phyloP scores from a whole-genome alignment of 1,140 invertebrate species.

The Drosophila insularis region DNA sequence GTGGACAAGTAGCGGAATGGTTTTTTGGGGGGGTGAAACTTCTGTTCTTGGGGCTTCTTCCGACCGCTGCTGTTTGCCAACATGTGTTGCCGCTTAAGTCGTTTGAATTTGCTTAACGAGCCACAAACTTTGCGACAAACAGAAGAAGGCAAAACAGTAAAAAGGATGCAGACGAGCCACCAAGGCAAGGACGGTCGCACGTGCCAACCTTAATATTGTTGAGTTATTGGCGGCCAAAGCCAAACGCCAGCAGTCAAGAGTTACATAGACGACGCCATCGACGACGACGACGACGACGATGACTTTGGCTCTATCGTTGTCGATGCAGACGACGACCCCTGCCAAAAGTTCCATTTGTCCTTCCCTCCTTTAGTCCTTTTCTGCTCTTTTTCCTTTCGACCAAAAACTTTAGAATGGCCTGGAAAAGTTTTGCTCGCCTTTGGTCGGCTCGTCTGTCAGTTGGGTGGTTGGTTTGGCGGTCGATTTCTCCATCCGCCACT shows the following conservation, averaged over 20 bases:
- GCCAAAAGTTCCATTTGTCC: conserved; percentile 62
- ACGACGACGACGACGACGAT: conserved; percentile 9
- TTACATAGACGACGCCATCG: conserved; percentile 39
- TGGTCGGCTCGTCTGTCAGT: conserved; percentile 8
- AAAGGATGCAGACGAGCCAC: conserved; percentile 27
- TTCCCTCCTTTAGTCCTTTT: not conserved
- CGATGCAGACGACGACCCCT: conserved; percentile 27
- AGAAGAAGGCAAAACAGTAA: conserved; percentile 30
- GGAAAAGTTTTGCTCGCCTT: conserved; percentile 22
- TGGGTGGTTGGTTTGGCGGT: not conserved
- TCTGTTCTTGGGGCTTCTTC: conserved; percentile 5
- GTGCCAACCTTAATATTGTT: conserved; percentile 78
- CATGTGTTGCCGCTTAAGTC: conserved; percentile 80
- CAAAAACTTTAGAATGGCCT: conserved; percentile 40
- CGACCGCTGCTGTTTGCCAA: conserved; percentile 60
- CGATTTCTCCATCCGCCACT: conserved; percentile 21
- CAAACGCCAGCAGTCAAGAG: conserved; percentile 76
- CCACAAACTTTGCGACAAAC: conserved; percentile 79
- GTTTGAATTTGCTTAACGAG: conserved; percentile 81
- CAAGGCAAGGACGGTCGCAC: conserved; percentile 51
- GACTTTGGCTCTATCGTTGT: too few relatives aligned
- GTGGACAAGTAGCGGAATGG: not conserved
- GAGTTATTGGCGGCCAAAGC: conserved; percentile 77
- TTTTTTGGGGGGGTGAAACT: not conserved
- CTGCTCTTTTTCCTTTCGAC: not conserved